phyloP scores from a whole-genome alignment of 2,113 vertebrate species.

The Lucifuga dentata region DNA sequence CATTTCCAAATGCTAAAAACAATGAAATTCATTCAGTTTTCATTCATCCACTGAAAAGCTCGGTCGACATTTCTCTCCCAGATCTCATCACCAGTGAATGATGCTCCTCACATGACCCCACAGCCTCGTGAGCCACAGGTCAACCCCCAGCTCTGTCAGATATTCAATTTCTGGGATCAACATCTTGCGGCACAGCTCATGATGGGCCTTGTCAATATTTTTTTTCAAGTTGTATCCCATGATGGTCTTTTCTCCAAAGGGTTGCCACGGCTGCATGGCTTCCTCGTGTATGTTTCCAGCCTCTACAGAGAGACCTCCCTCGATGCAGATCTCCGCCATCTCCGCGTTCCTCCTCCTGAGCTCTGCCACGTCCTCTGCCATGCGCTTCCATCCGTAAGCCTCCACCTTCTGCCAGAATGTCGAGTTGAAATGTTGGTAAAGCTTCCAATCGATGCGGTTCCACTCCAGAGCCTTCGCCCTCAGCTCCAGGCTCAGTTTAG shows the following conservation, averaged over 20 bases:
- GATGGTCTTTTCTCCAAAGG: slow-evolving; percentile 93
- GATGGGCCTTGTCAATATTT: slow-evolving; percentile 87
- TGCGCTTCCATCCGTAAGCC: slow-evolving; percentile 86
- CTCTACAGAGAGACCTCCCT: slow-evolving; percentile 89
- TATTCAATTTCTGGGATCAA: slow-evolving; percentile 96
- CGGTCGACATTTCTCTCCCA: no score
- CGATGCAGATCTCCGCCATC: slow-evolving; percentile 93
- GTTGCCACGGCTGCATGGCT: slow-evolving; percentile 96
- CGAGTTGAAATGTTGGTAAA: slow-evolving; percentile 93
- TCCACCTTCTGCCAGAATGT: slow-evolving; percentile 95
- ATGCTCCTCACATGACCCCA: slow-evolving; percentile 90
- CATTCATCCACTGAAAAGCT: no score
- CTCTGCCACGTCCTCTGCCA: slow-evolving; percentile 89
- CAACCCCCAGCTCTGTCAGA: slow-evolving; percentile 92
- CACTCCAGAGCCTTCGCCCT: slow-evolving; percentile 89
- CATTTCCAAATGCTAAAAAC: no score
- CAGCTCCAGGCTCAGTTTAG: slow-evolving; percentile 87
- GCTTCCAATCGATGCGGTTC: slow-evolving; percentile 91
- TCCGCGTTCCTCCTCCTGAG: slow-evolving; percentile 87
- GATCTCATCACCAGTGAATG: slow-evolving; percentile 92
- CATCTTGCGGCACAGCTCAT: slow-evolving; percentile 94
- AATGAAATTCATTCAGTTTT: no score
- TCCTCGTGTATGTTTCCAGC: slow-evolving; percentile 91
- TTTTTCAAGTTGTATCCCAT: slow-evolving; percentile 98
- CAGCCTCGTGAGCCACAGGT: slow-evolving; percentile 95